A percentile compares a stretch with the other conserved stretches of the same genome.
These are phyloP conservation scores for Drosophila quinaria DNA, from an alignment of 2,888 invertebrate species.

Conservation along the genomic window DNA sequence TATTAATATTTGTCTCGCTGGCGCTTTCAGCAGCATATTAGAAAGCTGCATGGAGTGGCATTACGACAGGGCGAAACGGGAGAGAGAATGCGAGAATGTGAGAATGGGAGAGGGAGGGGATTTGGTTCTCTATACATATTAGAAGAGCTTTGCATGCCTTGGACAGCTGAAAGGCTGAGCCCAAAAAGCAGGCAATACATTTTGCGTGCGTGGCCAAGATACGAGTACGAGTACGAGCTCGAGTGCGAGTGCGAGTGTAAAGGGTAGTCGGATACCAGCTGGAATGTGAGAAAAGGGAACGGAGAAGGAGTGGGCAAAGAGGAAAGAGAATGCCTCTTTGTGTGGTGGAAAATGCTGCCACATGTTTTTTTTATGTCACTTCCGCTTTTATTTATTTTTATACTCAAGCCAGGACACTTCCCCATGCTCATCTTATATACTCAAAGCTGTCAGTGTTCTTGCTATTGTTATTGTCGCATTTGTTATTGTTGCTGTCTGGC, in stretches of 20 bases:
- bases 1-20: slow-evolving; percentile 76
- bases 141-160: slow-evolving; percentile 60
- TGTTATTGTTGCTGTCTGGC: slow-evolving; percentile 44
- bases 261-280: not conserved
- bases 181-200: slow-evolving; percentile 72
- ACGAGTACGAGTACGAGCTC: not conserved
- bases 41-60: slow-evolving; percentile 23
- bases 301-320: not conserved
- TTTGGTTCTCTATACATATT: slow-evolving; percentile 52
- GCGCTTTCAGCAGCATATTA: slow-evolving; percentile 50
- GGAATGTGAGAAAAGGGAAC: slow-evolving; percentile 1
- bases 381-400: slow-evolving; percentile 73
- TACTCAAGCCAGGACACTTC: slow-evolving; percentile 36
- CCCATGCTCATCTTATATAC: slow-evolving; percentile 28
- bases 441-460: slow-evolving; percentile 39
- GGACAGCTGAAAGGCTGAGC: slow-evolving; percentile 45
- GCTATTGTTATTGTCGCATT: slow-evolving; percentile 21
- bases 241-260: not conserved
- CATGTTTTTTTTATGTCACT: slow-evolving; percentile 77
- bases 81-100: no score
- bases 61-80: not conserved
- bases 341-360: slow-evolving; percentile 67
- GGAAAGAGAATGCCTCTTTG: not conserved
- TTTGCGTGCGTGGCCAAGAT: slow-evolving; percentile 76
- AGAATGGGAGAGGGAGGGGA: not conserved